Evolutionary conservation across 2,888 invertebrate species (phyloP), one percentile per base, ranked within the genome.

Genomic region (Meiosimyza platycephala): DNA sequence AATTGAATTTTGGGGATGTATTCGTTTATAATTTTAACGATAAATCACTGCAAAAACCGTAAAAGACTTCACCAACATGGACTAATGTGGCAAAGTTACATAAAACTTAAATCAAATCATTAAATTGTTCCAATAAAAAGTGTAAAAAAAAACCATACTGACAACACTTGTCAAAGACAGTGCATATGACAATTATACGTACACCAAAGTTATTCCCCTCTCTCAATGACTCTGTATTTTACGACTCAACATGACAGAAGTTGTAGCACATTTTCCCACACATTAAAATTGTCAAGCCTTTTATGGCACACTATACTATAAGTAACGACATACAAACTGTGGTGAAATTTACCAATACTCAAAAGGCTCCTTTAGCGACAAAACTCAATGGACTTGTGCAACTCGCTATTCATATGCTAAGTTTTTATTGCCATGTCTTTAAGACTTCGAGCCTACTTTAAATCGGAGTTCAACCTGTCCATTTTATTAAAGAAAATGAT

Each of bases 271-370:
- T 57, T 57, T 57, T 57, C 57, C 57, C 57, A 57, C 57, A 57
- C 57, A 57, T 57, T 28, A 57, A 57, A 57, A 57, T 28, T 57
- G 57, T 57, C 57, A 57, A 28, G 28, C 57, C 57, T 18, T 57
- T 57, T 57, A 57, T 57, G 57, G 57, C 12, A 57, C 18, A 16
- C 54, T 18, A 18, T n/a, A n/a, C n/a, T n/a, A n/a, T n/a, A n/a
- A 2, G 16, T 13, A 18, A 57, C 7, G 28, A 18, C 28, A 22
- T 6, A 28, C 22, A 18, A 13, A 57, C 13, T 57, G 57, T 57
- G 57, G 22, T 57, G 28, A 57, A 57, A 57, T 57, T 57, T 57
- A 57, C 57, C 6, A 57, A 57, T 18, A 6, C 40, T 3, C 4
- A 40, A n/a, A 4, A 57, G 18, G 57, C 57, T 57, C 57, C 57